A percentile compares a stretch with the other conserved stretches of the same genome.
These are phyloP conservation scores for Tipula vernalis DNA, from an alignment of 2,888 invertebrate genomes.

Conservation along the genomic window DNA sequence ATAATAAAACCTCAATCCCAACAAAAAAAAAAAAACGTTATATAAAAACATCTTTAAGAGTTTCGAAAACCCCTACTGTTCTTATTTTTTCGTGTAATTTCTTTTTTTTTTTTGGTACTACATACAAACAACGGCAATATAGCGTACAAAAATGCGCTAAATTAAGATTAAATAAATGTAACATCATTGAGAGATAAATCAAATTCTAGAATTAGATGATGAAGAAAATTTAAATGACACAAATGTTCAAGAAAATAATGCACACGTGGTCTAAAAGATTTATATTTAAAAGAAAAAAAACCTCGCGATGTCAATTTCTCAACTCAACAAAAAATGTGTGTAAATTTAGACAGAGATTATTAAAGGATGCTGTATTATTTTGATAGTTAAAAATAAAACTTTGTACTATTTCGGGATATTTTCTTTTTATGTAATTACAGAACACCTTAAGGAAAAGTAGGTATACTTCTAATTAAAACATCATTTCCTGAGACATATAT, in stretches of 20 bases:
- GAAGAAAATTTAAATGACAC: constrained; percentile 4
- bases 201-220: not conserved
- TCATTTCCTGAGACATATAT: not conserved
- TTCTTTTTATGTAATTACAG: not conserved
- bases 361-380: not conserved
- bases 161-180: constrained; percentile 4
- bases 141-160: not conserved
- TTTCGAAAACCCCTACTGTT: not conserved
- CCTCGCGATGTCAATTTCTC: not conserved
- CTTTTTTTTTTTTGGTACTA: not conserved
- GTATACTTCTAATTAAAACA: not conserved
- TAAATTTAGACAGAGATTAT: not conserved
- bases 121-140: not conserved
- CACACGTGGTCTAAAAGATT: not conserved
- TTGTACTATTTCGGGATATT: not conserved
- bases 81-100: not conserved
- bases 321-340: not conserved
- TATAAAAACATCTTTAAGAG: not conserved
- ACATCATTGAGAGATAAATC: constrained; percentile 4
- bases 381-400: not conserved
- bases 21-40: not conserved
- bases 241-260: not conserved
- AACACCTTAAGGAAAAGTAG: not conserved
- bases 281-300: not conserved
- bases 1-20: not conserved